Base-by-base conservation (phyloP, 2,113 vertebrate species). In the Zosterops borbonicus region DNA sequence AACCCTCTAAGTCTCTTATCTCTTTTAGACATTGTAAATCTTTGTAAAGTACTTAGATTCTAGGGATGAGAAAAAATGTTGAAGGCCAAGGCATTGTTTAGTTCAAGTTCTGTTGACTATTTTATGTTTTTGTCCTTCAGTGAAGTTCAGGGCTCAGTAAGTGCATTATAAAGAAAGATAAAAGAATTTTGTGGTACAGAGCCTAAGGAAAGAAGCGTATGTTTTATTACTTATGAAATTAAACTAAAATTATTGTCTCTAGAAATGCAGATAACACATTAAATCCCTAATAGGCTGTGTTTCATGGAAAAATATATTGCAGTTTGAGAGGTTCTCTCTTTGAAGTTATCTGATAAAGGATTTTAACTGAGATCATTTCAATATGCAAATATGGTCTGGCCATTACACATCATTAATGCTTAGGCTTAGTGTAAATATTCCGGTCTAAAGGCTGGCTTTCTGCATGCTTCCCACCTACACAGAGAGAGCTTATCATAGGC, bases 311-410 rank as follows among this genome's bases (percentile, higher is more conserved):
- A 94, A 93, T 87, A 78, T 87, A 90, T 83, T 94, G 81, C 77
- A 47, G 96, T 94, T 97, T 96, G 92, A 97, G 94, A 97, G 87
- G 29, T 75, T 90, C 69, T 97, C 63, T 75, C 93, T 96, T 96
- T 91, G 88, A 96, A 96, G 95, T 96, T 78, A 94, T 97, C 84
- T 76, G 62, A 69, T 95, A 96, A 95, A 96, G 90, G 92, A 94
- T 91, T 93, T 96, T 97, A 98, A 97, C 92, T 97, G 97, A 97
- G 96, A 97, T 98, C 52, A 97, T 98, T 97, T 98, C 96, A 97
- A 95, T 98, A 97, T 98, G 97, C 97, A 97, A 98, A 98, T 97
- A 94, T 73, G 52, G 74, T 79, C 92, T 90, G 84, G 44, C 78
- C 31, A 91, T 92, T 92, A 95, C 89, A 88, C 67, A 91, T 93